Evolutionary conservation across 2,113 vertebrate species (phyloP).

Genomic region (Onychostruthus taczanowskii): DNA sequence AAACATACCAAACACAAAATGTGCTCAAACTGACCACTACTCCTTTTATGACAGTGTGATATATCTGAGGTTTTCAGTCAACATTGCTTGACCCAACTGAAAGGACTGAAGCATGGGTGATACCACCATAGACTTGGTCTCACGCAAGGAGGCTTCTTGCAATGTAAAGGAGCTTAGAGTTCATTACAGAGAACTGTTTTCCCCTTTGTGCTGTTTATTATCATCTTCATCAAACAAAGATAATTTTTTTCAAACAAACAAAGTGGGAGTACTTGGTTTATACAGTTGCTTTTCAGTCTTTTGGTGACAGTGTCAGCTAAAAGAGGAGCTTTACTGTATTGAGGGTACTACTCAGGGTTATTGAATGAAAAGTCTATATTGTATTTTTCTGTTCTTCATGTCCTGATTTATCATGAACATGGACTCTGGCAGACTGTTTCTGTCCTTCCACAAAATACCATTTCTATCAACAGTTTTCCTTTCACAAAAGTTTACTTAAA

Average conservation of each 20-base stretch:
- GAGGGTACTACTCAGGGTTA: neutral
- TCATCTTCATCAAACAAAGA: neutral
- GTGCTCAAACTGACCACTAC: neutral
- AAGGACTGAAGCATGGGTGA: neutral
- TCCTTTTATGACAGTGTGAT: neutral
- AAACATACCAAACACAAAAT: neutral
- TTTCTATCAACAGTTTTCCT: neutral
- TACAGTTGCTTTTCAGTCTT: neutral
- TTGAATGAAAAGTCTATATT: neutral
- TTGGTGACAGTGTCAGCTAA: neutral
- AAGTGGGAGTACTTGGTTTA: neutral
- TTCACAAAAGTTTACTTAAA: neutral
- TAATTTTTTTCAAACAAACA: neutral
- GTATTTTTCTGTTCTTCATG: neutral
- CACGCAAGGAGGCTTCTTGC: accelerated
- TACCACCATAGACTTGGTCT: neutral
- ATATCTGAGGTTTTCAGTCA: neutral
- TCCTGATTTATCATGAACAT: neutral
- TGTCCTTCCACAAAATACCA: neutral
- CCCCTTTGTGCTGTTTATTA: neutral
- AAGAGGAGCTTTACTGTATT: neutral
- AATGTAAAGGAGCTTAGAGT: neutral
- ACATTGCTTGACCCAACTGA: neutral
- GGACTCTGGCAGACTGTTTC: neutral
- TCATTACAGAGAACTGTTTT: neutral